A percentile compares a stretch with the other conserved stretches of the same genome.
phyloP scores from a whole-genome alignment of 2,888 invertebrate species.

The Drosophila greeni region DNA sequence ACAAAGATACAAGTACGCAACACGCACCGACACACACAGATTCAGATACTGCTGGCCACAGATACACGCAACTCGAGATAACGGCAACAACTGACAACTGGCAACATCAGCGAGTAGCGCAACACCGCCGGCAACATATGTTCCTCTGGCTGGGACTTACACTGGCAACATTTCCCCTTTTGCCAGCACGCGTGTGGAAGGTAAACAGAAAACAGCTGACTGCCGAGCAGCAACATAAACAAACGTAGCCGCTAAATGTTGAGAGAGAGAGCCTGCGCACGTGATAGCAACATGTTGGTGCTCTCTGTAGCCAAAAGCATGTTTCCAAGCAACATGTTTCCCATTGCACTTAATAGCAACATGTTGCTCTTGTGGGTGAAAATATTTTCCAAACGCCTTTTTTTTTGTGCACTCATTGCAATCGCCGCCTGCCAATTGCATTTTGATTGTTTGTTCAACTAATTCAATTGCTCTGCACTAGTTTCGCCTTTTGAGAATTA shows the following conservation, averaged over 20 bases:
- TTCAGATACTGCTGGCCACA: slow-evolving; percentile 13
- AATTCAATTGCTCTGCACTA: slow-evolving; percentile 25
- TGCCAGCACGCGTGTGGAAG: slow-evolving; percentile 28
- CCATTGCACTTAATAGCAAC: neutral
- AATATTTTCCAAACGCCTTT: slow-evolving; percentile 1
- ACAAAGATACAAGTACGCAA: slow-evolving; percentile 18
- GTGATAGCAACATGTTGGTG: slow-evolving; percentile 34
- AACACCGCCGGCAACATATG: slow-evolving; percentile 24
- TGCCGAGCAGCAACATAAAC: slow-evolving; percentile 33
- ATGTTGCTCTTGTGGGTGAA: slow-evolving; percentile 1
- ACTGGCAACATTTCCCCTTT: slow-evolving; percentile 37
- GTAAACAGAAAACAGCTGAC: slow-evolving; percentile 48
- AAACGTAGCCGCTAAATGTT: slow-evolving; percentile 18
- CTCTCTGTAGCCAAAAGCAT: slow-evolving; percentile 1
- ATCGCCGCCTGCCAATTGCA: slow-evolving; percentile 24
- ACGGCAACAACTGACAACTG: slow-evolving; percentile 26
- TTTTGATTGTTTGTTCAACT: slow-evolving; percentile 44
- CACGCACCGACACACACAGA: slow-evolving; percentile 17
- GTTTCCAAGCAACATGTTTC: slow-evolving; percentile 6
- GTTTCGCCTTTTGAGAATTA: slow-evolving; percentile 6
- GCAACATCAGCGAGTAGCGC: slow-evolving; percentile 3
- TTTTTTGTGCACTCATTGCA: neutral
- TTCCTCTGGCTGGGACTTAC: slow-evolving; percentile 24
- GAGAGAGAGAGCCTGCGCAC: slow-evolving; percentile 34
- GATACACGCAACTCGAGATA: slow-evolving; percentile 25